Base-by-base conservation (phyloP, 2,797 vertebrate genomes). In the Centroberyx gerrardi region DNA sequence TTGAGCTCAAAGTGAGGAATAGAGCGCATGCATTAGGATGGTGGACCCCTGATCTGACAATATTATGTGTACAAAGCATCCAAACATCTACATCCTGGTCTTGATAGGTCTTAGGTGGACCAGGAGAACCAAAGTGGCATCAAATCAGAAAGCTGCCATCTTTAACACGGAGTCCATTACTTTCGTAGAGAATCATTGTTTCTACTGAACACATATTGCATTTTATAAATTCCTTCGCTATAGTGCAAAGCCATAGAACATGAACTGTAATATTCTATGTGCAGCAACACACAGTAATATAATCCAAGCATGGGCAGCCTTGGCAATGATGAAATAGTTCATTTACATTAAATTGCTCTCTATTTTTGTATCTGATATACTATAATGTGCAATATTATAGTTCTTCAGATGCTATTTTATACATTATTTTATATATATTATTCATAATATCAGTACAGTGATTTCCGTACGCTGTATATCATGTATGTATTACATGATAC, bases 151-250 rank as follows among this genome's bases (percentile, higher is more conserved):
- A 15, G 2, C 44, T 4, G 14, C 5, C 44, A 46, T 46, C 44
- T 15, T 46, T 14, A 46, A 46, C 13, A 4, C 15, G 1, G 44
- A 13, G 15, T 46, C 5, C 15, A 14, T 46, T 46, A 46, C 44
- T 46, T 46, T 46, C 44, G 4, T 12, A 46, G 2, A 46, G 2
- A 46, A 17, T 3, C 3, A 3, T 44, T 44, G 4, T 44, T 44
- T 17, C 0, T 14, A n/a, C 1, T 17, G 2, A 51, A 31, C 38
- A 29, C 0, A 27, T 38, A 49, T 22, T 22, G 55, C 44, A 51
- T 12, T 1, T 80, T 84, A 84, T 89, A 85, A 89, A 92, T 90
- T 90, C 84, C 84, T 77, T 3, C 49, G 55, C 65, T 77, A 1
- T 22, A 28, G 5, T 64, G 67, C 27, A 52, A 64, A 29, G 70